These are phyloP conservation scores for Acleris holmiana DNA, from an alignment of 2,888 invertebrate genomes.

Conservation along the genomic window DNA sequence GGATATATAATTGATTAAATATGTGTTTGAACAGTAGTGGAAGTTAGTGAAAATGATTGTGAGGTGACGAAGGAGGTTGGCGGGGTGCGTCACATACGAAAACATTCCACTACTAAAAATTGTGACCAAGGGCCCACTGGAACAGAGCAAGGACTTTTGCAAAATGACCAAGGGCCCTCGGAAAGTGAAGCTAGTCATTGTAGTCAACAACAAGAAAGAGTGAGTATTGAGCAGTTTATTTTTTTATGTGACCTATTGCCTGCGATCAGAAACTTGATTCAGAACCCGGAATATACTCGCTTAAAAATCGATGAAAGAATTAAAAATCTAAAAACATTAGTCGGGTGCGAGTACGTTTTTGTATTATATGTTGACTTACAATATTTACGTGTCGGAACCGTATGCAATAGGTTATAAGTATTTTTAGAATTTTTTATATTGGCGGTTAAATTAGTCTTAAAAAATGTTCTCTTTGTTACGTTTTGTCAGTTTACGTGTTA, in stretches of 20 bases:
- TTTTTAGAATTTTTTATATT: too few species aligned
- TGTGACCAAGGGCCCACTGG: conserved; percentile 78
- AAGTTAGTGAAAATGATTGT: conserved; percentile 64
- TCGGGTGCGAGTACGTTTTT: too few species aligned
- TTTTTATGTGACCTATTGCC: conserved; percentile 2
- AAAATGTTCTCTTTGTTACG: too few species aligned
- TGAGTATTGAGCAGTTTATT: conserved; percentile 59
- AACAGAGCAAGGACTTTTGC: conserved; percentile 75
- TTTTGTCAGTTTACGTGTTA: too few species aligned
- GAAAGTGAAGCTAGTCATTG: conserved; percentile 85
- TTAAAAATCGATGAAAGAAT: too few species aligned
- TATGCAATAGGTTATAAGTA: too few species aligned
- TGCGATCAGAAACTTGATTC: too few species aligned
- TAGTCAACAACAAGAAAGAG: conserved; percentile 85
- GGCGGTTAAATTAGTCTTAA: too few species aligned
- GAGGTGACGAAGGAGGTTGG: conserved; percentile 70
- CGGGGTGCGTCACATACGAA: conserved; percentile 52
- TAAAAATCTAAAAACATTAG: too few species aligned
- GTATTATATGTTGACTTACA: too few species aligned
- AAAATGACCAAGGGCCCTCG: conserved; percentile 85
- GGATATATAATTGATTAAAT: conserved; percentile 39
- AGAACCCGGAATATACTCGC: too few species aligned
- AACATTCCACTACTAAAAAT: conserved; percentile 83
- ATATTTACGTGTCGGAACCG: too few species aligned
- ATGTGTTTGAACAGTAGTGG: conserved; percentile 63